Percentiles rank a stretch among this genome's conserved stretches.
Evolutionary conservation across 1,140 invertebrate species (phyloP).

Genomic region (Chironomus striatipennis): DNA sequence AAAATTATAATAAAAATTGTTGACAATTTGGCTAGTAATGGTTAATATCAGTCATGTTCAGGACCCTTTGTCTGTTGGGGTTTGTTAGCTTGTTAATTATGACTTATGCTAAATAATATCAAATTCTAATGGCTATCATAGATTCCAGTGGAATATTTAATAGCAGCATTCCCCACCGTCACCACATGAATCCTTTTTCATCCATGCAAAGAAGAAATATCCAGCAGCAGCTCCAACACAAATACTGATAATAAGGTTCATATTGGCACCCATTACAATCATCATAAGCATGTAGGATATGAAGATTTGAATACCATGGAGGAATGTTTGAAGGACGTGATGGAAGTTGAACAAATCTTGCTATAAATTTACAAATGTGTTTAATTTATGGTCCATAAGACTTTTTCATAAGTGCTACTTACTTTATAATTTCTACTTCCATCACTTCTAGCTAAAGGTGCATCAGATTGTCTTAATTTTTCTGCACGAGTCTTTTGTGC

Average conservation of each 20-base stretch:
- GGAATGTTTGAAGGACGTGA: conserved; percentile 72
- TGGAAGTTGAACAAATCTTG: conserved; percentile 30
- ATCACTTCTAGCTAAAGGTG: not conserved
- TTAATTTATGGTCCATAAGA: conserved; percentile 31
- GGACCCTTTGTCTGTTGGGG: no score
- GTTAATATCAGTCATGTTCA: no score
- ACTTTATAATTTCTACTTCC: conserved; percentile 27
- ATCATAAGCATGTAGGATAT: conserved; percentile 92
- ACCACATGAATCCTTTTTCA: conserved; percentile 68
- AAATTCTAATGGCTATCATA: not conserved
- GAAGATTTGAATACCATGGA: conserved; percentile 83
- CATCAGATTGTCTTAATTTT: not conserved
- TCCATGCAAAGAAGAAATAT: conserved; percentile 90
- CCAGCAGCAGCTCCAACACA: conserved; percentile 78
- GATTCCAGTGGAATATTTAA: conserved; percentile 37
- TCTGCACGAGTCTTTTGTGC: no score
- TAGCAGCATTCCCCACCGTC: conserved; percentile 90
- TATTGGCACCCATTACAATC: conserved; percentile 97
- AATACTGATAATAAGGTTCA: conserved; percentile 83
- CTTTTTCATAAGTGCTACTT: no score
- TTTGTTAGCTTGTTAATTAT: not conserved
- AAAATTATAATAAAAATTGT: no score
- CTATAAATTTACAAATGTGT: conserved; percentile 30
- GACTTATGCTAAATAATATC: not conserved
- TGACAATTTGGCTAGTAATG: no score